Percentiles rank a stretch among this genome's conserved stretches.
Conservation (phyloP, 2,888 invertebrate species). For the Lochmaea capreae region DNA sequence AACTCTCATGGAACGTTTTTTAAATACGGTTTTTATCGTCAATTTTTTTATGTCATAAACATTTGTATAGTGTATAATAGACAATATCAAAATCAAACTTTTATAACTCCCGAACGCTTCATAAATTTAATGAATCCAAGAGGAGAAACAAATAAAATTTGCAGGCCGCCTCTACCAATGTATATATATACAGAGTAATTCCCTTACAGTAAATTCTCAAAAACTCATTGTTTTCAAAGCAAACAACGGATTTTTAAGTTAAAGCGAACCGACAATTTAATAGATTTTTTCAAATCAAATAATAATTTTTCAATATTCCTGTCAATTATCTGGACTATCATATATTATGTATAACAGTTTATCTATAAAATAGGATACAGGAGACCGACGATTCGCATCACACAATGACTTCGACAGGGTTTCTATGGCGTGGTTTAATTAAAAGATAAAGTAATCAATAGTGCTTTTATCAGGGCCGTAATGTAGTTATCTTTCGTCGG, state of each 20-base stretch:
- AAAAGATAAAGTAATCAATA: conserved; percentile 49
- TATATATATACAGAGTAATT: neutral
- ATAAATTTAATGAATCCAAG: neutral
- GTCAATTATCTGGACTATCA: neutral
- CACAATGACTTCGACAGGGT: conserved; percentile 40
- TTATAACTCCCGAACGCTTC: neutral
- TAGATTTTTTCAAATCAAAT: neutral
- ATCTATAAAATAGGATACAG: conserved; percentile 37
- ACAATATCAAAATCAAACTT: conserved; percentile 6
- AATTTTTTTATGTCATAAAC: neutral
- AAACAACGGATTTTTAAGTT: neutral
- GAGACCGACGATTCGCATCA: conserved; percentile 32
- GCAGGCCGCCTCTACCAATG: conserved; percentile 25
- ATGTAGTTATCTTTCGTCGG: conserved; percentile 36
- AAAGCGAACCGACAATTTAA: neutral
- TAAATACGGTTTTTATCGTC: neutral
- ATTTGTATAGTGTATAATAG: conserved; percentile 2
- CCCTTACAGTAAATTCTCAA: neutral
- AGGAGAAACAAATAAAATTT: conserved; percentile 17
- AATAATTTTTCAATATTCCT: too few species aligned
- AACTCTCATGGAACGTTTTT: neutral
- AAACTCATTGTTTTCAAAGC: too few species aligned
- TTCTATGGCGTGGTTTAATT: conserved; percentile 46
- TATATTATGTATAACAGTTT: conserved; percentile 17
- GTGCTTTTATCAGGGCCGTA: conserved; percentile 44